phyloP scores from a whole-genome alignment of 2,113 vertebrate genomes.

The Myrmecobius fasciatus region DNA sequence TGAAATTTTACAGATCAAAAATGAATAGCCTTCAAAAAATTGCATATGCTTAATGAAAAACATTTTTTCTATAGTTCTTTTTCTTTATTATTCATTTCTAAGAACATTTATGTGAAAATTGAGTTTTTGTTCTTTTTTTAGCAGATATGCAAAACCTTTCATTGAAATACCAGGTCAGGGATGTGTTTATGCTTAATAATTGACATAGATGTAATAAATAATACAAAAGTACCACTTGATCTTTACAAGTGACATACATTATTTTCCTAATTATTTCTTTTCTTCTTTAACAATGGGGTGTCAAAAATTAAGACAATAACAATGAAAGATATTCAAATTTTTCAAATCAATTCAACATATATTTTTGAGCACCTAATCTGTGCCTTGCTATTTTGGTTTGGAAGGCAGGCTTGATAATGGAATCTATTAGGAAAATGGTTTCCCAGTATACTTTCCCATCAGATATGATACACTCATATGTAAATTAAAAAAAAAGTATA shows the following conservation, averaged over 20 bases:
- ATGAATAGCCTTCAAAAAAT: slow-evolving; percentile 46
- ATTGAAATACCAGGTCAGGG: neutral
- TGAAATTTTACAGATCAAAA: slow-evolving; percentile 44
- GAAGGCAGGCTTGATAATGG: slow-evolving; percentile 49
- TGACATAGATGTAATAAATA: slow-evolving; percentile 46
- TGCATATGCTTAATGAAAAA: slow-evolving; percentile 54
- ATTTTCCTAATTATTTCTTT: slow-evolving; percentile 47
- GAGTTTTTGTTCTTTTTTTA: slow-evolving; percentile 55
- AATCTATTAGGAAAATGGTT: slow-evolving; percentile 44
- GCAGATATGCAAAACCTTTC: slow-evolving; percentile 3
- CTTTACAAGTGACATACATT: slow-evolving; percentile 45
- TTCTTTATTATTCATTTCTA: slow-evolving; percentile 48
- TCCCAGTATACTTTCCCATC: slow-evolving; percentile 55
- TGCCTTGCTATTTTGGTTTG: slow-evolving; percentile 47
- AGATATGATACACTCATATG: slow-evolving; percentile 37
- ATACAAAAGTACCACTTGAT: slow-evolving; percentile 3
- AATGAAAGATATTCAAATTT: slow-evolving; percentile 53
- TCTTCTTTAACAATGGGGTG: slow-evolving; percentile 51
- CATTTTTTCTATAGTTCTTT: slow-evolving; percentile 50
- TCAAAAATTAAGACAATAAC: slow-evolving; percentile 62
- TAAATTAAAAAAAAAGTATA: neutral
- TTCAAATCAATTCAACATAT: slow-evolving; percentile 47
- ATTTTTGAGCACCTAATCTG: slow-evolving; percentile 39
- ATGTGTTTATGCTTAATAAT: slow-evolving; percentile 12
- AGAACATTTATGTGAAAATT: slow-evolving; percentile 30